Evolutionary conservation across 2,797 vertebrate genomes (phyloP), one percentile per base, ranked within the genome.

Genomic region (Brachymystax lenok): DNA sequence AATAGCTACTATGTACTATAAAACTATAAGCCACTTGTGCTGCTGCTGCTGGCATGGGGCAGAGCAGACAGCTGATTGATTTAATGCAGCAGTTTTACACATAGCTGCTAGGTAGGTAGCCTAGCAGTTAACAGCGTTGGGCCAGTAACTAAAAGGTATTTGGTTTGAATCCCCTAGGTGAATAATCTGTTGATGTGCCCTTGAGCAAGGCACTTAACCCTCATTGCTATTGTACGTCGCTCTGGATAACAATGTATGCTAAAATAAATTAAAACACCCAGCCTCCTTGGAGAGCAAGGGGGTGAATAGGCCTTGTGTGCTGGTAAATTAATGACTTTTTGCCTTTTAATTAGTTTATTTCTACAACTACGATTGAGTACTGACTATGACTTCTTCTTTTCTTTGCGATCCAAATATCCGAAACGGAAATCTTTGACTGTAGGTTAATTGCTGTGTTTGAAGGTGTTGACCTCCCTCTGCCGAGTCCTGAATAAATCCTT

Each of bases 401-500:
- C 28, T 78, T 81, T 83, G 64, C 61, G 72, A 85, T 80, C 73
- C n/a, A 75, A 73, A 82, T 89, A 86, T 71, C 70, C 56, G 1
- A 77, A 84, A 80, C 61, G 73, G 66, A 88, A 24, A 84, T 89
- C 4, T 85, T 73, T 84, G 68, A 73, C 83, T 66, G 21, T 17
- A 83, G 90, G 89, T 92, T 92, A 90, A 92, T 92, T 92, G 81
- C 82, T 59, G 74, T 30, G 74, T 87, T 90, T 87, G 79, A 84
- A 83, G 77, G 79, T 80, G 80, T 74, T 70, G 16, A 78, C 82
- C 81, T 82, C 79, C 82, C 28, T 89, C 84, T 79, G 74, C 75
- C 17, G 0, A 24, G 61, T 74, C 75, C 82, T 84, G 79, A 89
- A 83, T 79, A 76, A 82, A 89, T 85, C 76, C 75, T 77, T 80